A percentile compares a stretch with the other conserved stretches of the same genome.
phyloP scores from a whole-genome alignment of 2,113 vertebrate genomes.

The Brachyhypopomus occidentalis region DNA sequence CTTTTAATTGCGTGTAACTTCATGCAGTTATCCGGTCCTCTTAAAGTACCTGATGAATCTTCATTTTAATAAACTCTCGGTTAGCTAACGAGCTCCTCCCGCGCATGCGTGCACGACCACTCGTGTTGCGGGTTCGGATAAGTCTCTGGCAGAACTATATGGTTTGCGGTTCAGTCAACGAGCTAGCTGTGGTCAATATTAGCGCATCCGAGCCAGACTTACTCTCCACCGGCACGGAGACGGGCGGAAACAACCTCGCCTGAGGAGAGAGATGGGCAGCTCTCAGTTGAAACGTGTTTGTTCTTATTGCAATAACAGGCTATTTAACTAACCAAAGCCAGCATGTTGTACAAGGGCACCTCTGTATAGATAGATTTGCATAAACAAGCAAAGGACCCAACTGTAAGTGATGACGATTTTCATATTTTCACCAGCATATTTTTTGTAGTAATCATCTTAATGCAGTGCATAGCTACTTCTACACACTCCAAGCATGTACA shows the following conservation, averaged over 20 bases:
- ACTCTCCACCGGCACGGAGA: neutral
- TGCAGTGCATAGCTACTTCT: no score
- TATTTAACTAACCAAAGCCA: constrained; percentile 26
- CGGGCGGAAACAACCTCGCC: neutral
- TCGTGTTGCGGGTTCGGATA: neutral
- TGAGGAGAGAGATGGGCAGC: constrained; percentile 1
- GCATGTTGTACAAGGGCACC: constrained; percentile 20
- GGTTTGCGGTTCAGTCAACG: neutral
- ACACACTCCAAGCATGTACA: no score
- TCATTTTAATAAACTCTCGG: constrained; percentile 21
- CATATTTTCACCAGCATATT: constrained; percentile 12
- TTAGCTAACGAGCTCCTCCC: neutral
- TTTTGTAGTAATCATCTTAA: constrained; percentile 22
- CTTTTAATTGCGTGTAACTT: constrained; percentile 27
- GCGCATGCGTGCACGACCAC: neutral
- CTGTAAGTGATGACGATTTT: neutral
- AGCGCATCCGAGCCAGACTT: neutral
- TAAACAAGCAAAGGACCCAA: neutral
- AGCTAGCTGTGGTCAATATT: constrained; percentile 20
- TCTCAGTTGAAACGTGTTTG: constrained; percentile 28
- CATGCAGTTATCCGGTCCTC: constrained; percentile 21
- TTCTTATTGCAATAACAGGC: constrained; percentile 22
- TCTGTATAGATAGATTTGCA: neutral
- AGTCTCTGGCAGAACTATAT: constrained; percentile 7
- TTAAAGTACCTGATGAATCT: constrained; percentile 24